Conservation (phyloP, 2,888 invertebrate genomes). For the Pyrochroa serraticornis region DNA sequence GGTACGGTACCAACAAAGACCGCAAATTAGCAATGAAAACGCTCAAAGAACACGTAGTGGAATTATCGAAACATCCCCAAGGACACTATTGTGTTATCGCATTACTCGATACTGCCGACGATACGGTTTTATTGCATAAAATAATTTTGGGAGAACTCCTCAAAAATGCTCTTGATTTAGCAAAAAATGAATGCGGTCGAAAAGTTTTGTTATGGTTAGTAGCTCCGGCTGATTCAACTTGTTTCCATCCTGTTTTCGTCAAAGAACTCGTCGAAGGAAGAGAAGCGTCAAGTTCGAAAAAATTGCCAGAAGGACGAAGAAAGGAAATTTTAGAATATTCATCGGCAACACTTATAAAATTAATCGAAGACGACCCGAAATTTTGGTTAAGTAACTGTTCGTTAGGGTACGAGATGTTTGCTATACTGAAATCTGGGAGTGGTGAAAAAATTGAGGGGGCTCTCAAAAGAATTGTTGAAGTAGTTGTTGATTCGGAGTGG, state of each 20-base stretch:
- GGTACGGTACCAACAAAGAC: constrained; percentile 84
- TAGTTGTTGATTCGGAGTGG: constrained; percentile 62
- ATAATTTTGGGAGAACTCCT: constrained; percentile 75
- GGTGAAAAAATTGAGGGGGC: constrained; percentile 49
- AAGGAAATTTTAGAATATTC: constrained; percentile 67
- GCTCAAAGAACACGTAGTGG: constrained; percentile 82
- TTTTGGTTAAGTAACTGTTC: constrained; percentile 74
- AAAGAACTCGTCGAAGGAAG: constrained; percentile 77
- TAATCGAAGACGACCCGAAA: constrained; percentile 61
- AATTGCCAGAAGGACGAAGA: constrained; percentile 69
- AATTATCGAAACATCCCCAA: constrained; percentile 84
- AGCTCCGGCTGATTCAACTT: constrained; percentile 77
- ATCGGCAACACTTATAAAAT: constrained; percentile 43
- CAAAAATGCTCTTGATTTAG: constrained; percentile 70
- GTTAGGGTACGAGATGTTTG: constrained; percentile 71
- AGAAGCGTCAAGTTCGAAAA: constrained; percentile 74
- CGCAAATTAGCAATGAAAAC: constrained; percentile 84
- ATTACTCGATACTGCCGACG: constrained; percentile 88
- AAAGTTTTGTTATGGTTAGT: constrained; percentile 85
- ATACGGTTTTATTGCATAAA: constrained; percentile 89
- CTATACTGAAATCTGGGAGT: constrained; percentile 68
- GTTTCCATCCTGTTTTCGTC: constrained; percentile 83
- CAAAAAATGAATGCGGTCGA: constrained; percentile 80
- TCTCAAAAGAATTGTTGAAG: constrained; percentile 57
- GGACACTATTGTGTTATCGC: constrained; percentile 84